phyloP scores from a whole-genome alignment of 2,888 invertebrate genomes.

The Tipula confusa region DNA sequence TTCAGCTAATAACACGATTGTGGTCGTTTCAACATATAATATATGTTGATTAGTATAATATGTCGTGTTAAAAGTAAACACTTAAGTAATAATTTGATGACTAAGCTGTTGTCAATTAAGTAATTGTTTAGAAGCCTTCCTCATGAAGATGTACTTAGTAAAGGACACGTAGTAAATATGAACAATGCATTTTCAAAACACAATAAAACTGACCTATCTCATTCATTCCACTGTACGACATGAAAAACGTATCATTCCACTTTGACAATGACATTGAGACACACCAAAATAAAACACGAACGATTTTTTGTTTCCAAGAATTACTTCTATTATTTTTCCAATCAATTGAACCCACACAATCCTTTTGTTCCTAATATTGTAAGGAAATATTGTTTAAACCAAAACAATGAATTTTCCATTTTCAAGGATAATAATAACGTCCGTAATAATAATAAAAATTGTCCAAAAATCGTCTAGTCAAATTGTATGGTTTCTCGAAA shows the following conservation, averaged over 20 bases:
- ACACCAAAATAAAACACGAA: background rate
- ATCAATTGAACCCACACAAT: constrained; percentile 9
- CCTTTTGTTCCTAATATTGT: background rate
- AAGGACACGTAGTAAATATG: no score
- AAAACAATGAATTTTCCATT: background rate
- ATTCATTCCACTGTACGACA: background rate
- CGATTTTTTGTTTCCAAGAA: background rate
- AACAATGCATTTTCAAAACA: no score
- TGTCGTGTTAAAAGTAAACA: no score
- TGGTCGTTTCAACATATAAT: no score
- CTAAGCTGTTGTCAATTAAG: no score
- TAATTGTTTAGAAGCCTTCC: no score
- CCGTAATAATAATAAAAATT: constrained; percentile 12
- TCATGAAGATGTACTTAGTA: no score
- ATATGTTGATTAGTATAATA: no score
- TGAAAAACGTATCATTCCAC: background rate
- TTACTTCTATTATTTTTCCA: background rate
- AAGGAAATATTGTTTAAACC: background rate
- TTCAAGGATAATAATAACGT: constrained; percentile 9
- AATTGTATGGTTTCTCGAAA: background rate
- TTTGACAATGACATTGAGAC: background rate
- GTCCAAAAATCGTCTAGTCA: constrained; percentile 4
- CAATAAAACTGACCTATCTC: background rate
- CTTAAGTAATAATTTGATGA: no score
- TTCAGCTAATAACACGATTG: no score